Evolutionary conservation across 2,888 invertebrate genomes (phyloP).

Genomic region (Epistrophe eligans): DNA sequence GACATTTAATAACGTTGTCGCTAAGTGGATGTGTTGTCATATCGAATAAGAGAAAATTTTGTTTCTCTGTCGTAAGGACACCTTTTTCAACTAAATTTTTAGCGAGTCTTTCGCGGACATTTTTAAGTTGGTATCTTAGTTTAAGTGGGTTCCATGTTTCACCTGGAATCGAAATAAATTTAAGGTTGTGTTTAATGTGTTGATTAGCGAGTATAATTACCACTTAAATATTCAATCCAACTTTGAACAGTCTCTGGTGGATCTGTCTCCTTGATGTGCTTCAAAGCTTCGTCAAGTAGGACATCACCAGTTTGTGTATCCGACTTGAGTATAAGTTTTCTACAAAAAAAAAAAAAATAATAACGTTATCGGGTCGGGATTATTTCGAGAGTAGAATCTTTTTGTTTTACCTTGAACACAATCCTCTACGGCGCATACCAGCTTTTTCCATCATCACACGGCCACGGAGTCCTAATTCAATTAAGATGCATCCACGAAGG

Average conservation of each 20-base stretch:
- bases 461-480: slow-evolving; percentile 97
- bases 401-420: slow-evolving; percentile 89
- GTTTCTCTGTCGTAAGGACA: slow-evolving; percentile 99
- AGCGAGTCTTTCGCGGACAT: slow-evolving; percentile 98
- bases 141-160: slow-evolving; percentile 99
- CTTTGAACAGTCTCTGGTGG: slow-evolving; percentile 98
- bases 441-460: slow-evolving; percentile 98
- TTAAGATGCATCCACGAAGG: slow-evolving; percentile 98
- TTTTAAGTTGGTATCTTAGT: slow-evolving; percentile 98
- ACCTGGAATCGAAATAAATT: slow-evolving; percentile 84
- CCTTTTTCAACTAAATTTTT: slow-evolving; percentile 99
- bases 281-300: slow-evolving; percentile 95
- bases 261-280: slow-evolving; percentile 99
- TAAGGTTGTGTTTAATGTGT: not conserved
- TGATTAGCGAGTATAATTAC: slow-evolving; percentile 84
- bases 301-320: slow-evolving; percentile 99
- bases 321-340: slow-evolving; percentile 91
- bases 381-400: not conserved
- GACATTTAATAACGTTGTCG: slow-evolving; percentile 96
- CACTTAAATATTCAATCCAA: slow-evolving; percentile 99
- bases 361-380: not conserved
- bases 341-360: slow-evolving; percentile 77
- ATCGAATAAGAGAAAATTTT: slow-evolving; percentile 99
- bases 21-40: slow-evolving; percentile 99
- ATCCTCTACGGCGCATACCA: slow-evolving; percentile 96